Percentiles rank a stretch among this genome's conserved stretches.
These are phyloP conservation scores for Microtus pennsylvanicus DNA, from an alignment of 2,113 vertebrate genomes.

Conservation along the genomic window DNA sequence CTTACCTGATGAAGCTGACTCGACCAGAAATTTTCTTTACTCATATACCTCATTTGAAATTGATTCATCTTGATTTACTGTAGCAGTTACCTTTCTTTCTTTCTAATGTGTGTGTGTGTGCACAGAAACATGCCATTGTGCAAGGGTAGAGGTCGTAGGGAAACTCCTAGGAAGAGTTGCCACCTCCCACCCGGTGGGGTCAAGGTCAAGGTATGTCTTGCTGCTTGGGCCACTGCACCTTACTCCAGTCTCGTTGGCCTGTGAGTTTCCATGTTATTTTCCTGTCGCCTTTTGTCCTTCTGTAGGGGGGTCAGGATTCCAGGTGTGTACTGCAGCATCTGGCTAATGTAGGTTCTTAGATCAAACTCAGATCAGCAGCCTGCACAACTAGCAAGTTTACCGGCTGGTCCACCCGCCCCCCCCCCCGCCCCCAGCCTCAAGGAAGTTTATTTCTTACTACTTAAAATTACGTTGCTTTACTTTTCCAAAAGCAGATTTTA, in stretches of 20 bases:
- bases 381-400: too few relatives aligned
- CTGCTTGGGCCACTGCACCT: not conserved
- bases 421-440: too few relatives aligned
- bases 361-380: not conserved
- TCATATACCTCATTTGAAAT: not conserved
- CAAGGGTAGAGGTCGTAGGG: not conserved
- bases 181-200: not conserved
- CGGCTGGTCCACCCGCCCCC: too few relatives aligned
- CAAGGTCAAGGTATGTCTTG: too few relatives aligned
- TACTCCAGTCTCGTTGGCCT: too few relatives aligned
- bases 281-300: not conserved
- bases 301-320: too few relatives aligned
- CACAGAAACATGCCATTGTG: too few relatives aligned
- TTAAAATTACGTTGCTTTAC: not conserved
- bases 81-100: not conserved
- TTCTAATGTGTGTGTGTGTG: not conserved
- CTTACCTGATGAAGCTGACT: not conserved
- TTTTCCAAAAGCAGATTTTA: constrained; percentile 6
- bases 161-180: not conserved
- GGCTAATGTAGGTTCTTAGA: too few relatives aligned
- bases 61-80: constrained; percentile 10
- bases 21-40: not conserved
- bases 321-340: not conserved
- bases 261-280: too few relatives aligned
- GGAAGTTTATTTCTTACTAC: not conserved